Conservation (phyloP, 2,797 vertebrate species). For the Antrozous pallidus region DNA sequence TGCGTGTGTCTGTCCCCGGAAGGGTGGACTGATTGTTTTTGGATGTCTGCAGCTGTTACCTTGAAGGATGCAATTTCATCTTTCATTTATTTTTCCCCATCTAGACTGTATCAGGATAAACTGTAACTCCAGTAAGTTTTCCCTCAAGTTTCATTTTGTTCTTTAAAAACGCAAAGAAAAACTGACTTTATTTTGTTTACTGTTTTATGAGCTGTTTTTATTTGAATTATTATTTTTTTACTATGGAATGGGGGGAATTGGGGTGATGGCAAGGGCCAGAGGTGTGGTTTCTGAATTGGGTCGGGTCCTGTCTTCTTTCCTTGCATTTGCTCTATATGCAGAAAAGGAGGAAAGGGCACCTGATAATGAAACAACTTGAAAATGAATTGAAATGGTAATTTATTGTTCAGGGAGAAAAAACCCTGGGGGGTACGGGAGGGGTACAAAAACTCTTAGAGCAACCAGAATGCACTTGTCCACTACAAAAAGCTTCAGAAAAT, state of each 20-base stretch:
- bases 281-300: conserved; percentile 60
- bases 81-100: conserved; percentile 99
- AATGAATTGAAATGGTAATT: conserved; percentile 74
- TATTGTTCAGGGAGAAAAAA: conserved; percentile 73
- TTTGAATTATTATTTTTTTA: conserved; percentile 65
- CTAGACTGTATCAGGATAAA: conserved; percentile 99
- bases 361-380: conserved; percentile 72
- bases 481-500: conserved; percentile 43
- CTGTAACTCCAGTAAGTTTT: conserved; percentile 99
- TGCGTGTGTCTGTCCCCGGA: conserved; percentile 99
- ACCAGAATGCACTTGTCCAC: conserved; percentile 83
- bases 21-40: conserved; percentile 99
- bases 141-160: conserved; percentile 99
- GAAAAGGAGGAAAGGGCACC: conserved; percentile 72
- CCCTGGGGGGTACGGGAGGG: neutral
- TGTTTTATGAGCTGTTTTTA: conserved; percentile 83
- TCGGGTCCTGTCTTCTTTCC: conserved; percentile 74
- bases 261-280: conserved; percentile 17
- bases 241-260: conserved; percentile 56
- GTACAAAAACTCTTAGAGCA: conserved; percentile 58
- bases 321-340: conserved; percentile 68
- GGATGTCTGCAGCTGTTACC: conserved; percentile 99
- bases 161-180: conserved; percentile 83
- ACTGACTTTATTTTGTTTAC: conserved; percentile 85
- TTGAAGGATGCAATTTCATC: conserved; percentile 99